Evolutionary conservation across 2,888 invertebrate genomes (phyloP).

Genomic region (Gari tellinella): DNA sequence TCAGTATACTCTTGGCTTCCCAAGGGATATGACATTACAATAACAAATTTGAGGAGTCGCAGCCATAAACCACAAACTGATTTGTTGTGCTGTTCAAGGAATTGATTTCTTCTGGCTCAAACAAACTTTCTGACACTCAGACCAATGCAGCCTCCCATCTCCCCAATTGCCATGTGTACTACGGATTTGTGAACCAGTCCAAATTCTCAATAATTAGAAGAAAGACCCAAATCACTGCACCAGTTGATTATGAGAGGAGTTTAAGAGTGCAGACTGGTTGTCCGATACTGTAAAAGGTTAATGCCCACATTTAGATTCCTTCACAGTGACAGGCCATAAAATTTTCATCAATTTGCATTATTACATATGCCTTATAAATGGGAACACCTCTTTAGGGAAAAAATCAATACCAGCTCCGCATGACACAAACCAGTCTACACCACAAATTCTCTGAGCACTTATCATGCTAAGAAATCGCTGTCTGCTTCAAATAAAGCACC

Average conservation of each 20-base stretch:
- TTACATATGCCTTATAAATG: constrained; percentile 7
- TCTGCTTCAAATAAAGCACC: too few species aligned
- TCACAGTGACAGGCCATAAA: constrained; percentile 1
- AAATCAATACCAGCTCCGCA: constrained; percentile 1
- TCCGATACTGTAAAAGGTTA: too few species aligned
- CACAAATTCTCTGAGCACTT: background rate
- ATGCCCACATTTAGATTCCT: background rate
- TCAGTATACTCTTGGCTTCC: too few species aligned
- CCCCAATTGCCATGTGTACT: too few species aligned
- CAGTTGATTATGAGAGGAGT: too few species aligned
- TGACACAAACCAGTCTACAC: constrained; percentile 8
- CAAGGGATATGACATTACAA: too few species aligned
- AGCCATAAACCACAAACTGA: constrained; percentile 9
- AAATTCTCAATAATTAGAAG: too few species aligned
- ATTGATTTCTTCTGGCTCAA: constrained; percentile 9
- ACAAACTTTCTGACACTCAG: constrained; percentile 10
- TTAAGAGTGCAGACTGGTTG: too few species aligned
- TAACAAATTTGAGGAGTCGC: too few species aligned
- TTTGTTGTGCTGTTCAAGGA: constrained; percentile 12
- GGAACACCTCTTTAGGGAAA: constrained; percentile 12
- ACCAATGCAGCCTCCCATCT: background rate
- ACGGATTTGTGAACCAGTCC: too few species aligned
- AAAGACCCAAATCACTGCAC: too few species aligned
- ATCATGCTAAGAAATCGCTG: too few species aligned
- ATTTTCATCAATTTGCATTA: constrained; percentile 6